phyloP scores from a whole-genome alignment of 2,888 invertebrate species.

The Xanthia togata region DNA sequence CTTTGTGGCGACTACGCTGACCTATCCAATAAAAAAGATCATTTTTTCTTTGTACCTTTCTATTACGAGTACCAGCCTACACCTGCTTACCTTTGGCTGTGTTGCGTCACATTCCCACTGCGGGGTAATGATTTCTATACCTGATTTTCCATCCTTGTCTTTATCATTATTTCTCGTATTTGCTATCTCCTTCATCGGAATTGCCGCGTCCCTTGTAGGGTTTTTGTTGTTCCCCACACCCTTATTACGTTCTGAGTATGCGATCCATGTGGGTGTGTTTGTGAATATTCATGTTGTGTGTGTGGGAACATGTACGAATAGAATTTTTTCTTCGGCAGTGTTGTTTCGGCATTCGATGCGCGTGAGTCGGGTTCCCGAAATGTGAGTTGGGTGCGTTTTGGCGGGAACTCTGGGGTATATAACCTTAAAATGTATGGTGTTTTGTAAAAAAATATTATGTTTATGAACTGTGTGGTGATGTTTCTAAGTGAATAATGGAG shows the following conservation, averaged over 20 bases:
- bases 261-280: slow-evolving; percentile 80
- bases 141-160: slow-evolving; percentile 80
- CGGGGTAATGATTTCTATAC: slow-evolving; percentile 85
- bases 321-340: slow-evolving; percentile 75
- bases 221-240: slow-evolving; percentile 85
- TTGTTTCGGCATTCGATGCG: slow-evolving; percentile 77
- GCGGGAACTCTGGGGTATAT: slow-evolving; percentile 78
- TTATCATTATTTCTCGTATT: slow-evolving; percentile 64
- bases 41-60: slow-evolving; percentile 83
- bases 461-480: slow-evolving; percentile 60
- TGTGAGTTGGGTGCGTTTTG: slow-evolving; percentile 79
- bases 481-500: slow-evolving; percentile 79
- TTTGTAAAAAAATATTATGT: slow-evolving; percentile 57
- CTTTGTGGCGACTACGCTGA: slow-evolving; percentile 74
- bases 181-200: slow-evolving; percentile 76
- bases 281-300: slow-evolving; percentile 72
- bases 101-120: slow-evolving; percentile 85
- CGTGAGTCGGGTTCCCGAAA: slow-evolving; percentile 73
- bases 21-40: slow-evolving; percentile 83
- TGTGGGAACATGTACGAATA: slow-evolving; percentile 77
- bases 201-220: slow-evolving; percentile 80
- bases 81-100: slow-evolving; percentile 83
- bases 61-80: slow-evolving; percentile 81
- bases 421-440: slow-evolving; percentile 52
- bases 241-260: slow-evolving; percentile 83